These are phyloP conservation scores for Rugalucina vietnamica DNA, from an alignment of 2,888 invertebrate species.

Conservation along the genomic window DNA sequence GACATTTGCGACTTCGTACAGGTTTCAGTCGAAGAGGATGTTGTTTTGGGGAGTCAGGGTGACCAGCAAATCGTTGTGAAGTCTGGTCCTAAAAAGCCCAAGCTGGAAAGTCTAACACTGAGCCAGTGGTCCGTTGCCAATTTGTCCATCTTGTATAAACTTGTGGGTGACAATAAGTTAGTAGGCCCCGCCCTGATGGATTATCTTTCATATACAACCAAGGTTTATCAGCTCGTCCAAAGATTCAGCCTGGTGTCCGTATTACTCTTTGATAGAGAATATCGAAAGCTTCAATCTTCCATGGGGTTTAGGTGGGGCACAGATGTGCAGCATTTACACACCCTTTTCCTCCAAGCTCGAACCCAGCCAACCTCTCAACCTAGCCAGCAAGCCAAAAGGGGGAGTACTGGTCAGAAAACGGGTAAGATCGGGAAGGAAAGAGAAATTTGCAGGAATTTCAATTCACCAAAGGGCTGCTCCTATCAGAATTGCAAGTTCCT, in stretches of 20 bases:
- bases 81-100: not conserved
- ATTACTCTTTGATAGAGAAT: constrained; percentile 2
- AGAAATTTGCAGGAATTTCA: constrained; percentile 3
- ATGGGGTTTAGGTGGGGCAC: constrained; percentile 34
- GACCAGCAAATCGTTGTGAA: not conserved
- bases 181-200: not conserved
- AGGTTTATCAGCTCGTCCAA: constrained; percentile 11
- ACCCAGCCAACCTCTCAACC: not conserved
- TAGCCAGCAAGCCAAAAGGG: not conserved
- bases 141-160: not conserved
- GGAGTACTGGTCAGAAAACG: not conserved
- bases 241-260: not conserved
- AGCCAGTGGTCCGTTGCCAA: constrained; percentile 15
- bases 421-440: not conserved
- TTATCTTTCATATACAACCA: constrained; percentile 1
- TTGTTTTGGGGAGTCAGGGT: constrained; percentile 8
- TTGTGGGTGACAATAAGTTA: not conserved
- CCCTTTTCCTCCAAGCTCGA: constrained; percentile 1
- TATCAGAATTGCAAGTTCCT: not conserved
- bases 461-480: constrained; percentile 4
- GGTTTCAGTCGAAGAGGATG: not conserved
- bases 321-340: constrained; percentile 27
- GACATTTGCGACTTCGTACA: constrained; percentile 8
- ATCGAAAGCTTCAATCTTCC: constrained; percentile 8
- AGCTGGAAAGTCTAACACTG: not conserved